phyloP scores from a whole-genome alignment of 2,888 invertebrate species.

The Saturnia pavonia region DNA sequence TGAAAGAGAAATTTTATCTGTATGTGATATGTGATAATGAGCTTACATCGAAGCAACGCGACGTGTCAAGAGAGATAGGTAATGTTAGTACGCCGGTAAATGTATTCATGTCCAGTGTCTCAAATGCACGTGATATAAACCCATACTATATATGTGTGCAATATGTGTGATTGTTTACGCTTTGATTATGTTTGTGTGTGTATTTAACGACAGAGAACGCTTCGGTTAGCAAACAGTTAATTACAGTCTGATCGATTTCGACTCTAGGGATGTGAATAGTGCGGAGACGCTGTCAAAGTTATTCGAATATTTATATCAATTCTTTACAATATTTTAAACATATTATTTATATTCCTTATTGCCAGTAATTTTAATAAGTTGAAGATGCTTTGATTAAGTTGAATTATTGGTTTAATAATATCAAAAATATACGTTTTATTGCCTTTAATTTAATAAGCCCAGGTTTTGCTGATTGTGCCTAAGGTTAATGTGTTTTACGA shows the following conservation, averaged over 20 bases:
- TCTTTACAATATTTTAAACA: background rate
- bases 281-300: slow-evolving; percentile 29
- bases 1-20: too few relatives aligned
- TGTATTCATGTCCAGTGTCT: background rate
- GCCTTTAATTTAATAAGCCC: background rate
- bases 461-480: background rate
- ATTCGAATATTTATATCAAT: background rate
- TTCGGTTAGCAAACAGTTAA: slow-evolving; percentile 72
- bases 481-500: too few relatives aligned
- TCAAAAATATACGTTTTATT: background rate
- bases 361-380: too few relatives aligned
- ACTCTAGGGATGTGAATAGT: slow-evolving; percentile 44
- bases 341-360: background rate
- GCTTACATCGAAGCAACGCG: background rate
- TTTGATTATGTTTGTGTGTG: slow-evolving; percentile 23
- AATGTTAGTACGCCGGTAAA: background rate
- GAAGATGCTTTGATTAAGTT: background rate
- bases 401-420: background rate
- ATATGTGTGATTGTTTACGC: slow-evolving; percentile 8
- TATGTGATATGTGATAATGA: background rate
- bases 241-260: slow-evolving; percentile 69
- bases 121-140: background rate
- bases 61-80: too few relatives aligned
- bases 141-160: background rate
- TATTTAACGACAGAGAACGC: slow-evolving; percentile 42